Evolutionary conservation across 2,888 invertebrate genomes (phyloP).

Genomic region (Conistra vaccinii): DNA sequence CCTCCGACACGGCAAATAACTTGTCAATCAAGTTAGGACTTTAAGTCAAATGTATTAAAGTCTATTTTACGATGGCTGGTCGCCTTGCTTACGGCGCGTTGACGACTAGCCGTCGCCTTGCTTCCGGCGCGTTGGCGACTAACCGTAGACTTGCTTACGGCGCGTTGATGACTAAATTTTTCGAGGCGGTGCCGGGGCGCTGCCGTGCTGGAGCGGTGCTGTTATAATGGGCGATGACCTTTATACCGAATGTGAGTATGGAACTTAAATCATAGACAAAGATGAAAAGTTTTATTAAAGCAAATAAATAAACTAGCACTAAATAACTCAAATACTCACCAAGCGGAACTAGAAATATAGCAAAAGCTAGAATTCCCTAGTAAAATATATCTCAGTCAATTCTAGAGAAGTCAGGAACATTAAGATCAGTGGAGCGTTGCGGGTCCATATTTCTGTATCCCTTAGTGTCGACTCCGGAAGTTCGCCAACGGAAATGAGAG

Average conservation of each 20-base stretch:
- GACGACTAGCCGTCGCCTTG: no score
- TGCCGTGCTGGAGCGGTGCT: no score
- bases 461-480: constrained; percentile 53
- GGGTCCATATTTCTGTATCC: constrained; percentile 59
- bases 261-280: not conserved
- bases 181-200: no score
- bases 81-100: no score
- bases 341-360: constrained; percentile 9
- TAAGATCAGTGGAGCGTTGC: constrained; percentile 45
- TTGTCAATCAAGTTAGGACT: no score
- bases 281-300: not conserved
- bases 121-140: no score
- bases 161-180: no score
- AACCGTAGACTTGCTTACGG: no score
- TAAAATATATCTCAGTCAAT: constrained; percentile 5
- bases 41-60: no score
- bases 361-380: not conserved
- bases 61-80: no score
- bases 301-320: not conserved
- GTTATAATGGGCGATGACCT: no score
- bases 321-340: not conserved
- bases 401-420: constrained; percentile 13
- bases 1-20: no score
- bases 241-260: not conserved
- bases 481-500: constrained; percentile 62